Conservation (phyloP, 2,113 vertebrate genomes). For the Galbula dea region DNA sequence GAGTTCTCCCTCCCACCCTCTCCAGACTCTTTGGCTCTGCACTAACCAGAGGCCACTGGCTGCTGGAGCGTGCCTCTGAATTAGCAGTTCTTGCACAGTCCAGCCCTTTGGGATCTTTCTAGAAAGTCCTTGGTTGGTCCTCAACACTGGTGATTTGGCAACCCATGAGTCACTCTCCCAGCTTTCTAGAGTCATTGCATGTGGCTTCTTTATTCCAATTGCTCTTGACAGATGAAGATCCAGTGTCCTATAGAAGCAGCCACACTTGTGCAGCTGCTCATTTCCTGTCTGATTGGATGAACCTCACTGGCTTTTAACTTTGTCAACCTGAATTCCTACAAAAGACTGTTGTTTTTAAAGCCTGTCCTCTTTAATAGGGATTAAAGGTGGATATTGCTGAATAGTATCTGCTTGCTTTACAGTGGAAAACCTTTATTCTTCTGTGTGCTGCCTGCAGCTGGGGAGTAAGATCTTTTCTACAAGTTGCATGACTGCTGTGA, state of each 20-base stretch:
- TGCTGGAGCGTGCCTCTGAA: not conserved
- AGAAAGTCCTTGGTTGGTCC: not conserved
- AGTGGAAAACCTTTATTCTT: not conserved
- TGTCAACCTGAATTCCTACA: not conserved
- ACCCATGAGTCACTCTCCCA: not conserved
- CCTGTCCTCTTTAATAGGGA: not conserved
- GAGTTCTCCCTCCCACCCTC: not conserved
- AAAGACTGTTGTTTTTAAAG: not conserved
- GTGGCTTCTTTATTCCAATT: not conserved
- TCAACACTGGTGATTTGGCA: not conserved
- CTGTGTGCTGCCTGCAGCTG: fast-evolving
- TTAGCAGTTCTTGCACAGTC: not conserved
- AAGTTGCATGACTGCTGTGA: fast-evolving
- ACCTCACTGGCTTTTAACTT: not conserved
- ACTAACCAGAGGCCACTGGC: not conserved
- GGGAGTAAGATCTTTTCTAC: not conserved
- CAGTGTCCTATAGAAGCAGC: not conserved
- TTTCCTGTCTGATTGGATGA: not conserved
- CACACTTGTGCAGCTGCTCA: not conserved
- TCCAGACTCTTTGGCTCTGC: fast-evolving
- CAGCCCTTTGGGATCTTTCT: not conserved
- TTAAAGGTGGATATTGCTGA: not conserved
- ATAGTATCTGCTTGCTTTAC: not conserved
- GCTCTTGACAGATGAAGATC: not conserved
- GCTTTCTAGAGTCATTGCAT: not conserved